Evolutionary conservation across 2,888 invertebrate species (phyloP), one percentile per base, ranked within the genome.

Genomic region (Drosophila infuscata): DNA sequence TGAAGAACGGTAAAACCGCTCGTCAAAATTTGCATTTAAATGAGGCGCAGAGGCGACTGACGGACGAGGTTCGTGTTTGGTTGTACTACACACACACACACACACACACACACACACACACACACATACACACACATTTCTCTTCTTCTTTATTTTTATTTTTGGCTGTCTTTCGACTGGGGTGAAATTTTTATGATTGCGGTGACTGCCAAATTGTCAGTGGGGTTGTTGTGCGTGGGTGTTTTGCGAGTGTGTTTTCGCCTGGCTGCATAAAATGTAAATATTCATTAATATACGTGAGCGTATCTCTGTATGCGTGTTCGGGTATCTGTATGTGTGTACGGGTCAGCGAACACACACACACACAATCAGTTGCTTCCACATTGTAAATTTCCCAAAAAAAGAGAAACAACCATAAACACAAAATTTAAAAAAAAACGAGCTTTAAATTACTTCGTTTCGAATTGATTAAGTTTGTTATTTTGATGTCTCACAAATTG

Each of bases 21-120:
- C 89, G 85, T 88, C 87, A 85, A 90, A 91, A 92, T 92, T 92
- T 92, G 91, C 92, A 92, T 92, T 91, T 92, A 92, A 92, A 92
- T 92, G 92, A 92, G 92, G 91, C 90, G 80, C 88, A 80, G 80
- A 74, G 81, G 70, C 82, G 82, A 78, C 79, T 83, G 79, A 75
- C 74, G 76, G 78, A 80, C 87, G 84, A 75, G 77, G 79, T 71
- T 67, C 60, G 62, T 65, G 41, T 76, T 62, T 58, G 38, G 32
- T 51, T 57, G 66, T 63, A 79, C 20, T 46, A 25, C 3, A 7
- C 46, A 25, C 35, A 51, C 51, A 20, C 20, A 20, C 20, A 73
- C 15, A 72, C 3, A 58, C n/a, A 61, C 15, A 64, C 11, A 64
- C 29, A 71, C 3, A 59, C 17, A 60, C 25, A 49, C 15, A 43